phyloP scores from a whole-genome alignment of 1,140 invertebrate genomes.

The Asbolus verrucosus region DNA sequence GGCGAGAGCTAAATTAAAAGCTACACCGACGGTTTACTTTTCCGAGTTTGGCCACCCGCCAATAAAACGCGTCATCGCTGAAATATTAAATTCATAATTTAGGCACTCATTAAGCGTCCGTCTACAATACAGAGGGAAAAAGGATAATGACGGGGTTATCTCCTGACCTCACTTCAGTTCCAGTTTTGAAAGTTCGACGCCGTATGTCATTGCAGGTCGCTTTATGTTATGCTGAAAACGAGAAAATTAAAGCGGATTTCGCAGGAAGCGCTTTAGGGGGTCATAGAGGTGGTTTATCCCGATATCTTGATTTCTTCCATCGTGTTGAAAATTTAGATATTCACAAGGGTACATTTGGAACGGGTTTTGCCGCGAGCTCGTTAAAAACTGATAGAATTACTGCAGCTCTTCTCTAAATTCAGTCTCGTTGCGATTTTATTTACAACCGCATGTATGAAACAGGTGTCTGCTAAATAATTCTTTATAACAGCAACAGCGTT shows the following conservation, averaged over 20 bases:
- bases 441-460: too few relatives aligned
- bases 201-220: slow-evolving; percentile 18
- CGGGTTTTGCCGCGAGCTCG: background rate
- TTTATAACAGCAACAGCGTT: too few relatives aligned
- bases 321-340: slow-evolving; percentile 19
- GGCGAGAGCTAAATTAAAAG: too few relatives aligned
- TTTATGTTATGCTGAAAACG: slow-evolving; percentile 24
- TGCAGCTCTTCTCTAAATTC: too few relatives aligned
- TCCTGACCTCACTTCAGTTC: background rate
- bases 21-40: too few relatives aligned
- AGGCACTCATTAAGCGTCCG: too few relatives aligned
- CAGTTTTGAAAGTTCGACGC: slow-evolving; percentile 27
- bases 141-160: background rate
- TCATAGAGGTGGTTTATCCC: slow-evolving; percentile 22
- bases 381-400: too few relatives aligned
- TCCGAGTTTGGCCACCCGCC: too few relatives aligned
- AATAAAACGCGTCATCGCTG: too few relatives aligned
- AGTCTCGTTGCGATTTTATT: too few relatives aligned
- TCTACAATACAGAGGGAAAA: background rate
- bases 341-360: background rate
- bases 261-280: background rate
- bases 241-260: slow-evolving; percentile 28
- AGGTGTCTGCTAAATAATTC: too few relatives aligned
- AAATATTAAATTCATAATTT: too few relatives aligned
- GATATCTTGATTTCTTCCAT: slow-evolving; percentile 19